These are phyloP conservation scores for Escarpia spicata DNA, from an alignment of 2,888 invertebrate genomes.

Conservation along the genomic window DNA sequence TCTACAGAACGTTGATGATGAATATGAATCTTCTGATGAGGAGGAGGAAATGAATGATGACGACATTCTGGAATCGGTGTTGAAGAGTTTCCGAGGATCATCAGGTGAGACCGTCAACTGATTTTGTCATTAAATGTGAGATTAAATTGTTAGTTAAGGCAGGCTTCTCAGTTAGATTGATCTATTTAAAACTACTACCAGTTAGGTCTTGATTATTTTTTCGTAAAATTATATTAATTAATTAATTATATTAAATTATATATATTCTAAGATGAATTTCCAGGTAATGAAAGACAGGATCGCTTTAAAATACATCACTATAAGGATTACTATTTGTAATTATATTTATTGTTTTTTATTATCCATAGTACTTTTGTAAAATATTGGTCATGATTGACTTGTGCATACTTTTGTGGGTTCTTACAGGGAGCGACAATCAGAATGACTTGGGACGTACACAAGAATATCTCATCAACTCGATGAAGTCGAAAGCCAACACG, in stretches of 20 bases:
- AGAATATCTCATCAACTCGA: conserved; percentile 80
- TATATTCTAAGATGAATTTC: too few species aligned
- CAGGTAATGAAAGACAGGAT: too few species aligned
- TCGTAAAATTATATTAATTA: too few species aligned
- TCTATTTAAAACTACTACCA: too few species aligned
- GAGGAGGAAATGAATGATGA: conserved; percentile 58
- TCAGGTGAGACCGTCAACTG: conserved; percentile 38
- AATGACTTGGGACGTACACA: conserved; percentile 68
- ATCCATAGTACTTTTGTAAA: background rate
- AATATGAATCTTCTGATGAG: conserved; percentile 45
- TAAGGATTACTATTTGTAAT: background rate
- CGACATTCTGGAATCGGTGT: conserved; percentile 51
- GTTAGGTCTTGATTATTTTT: too few species aligned
- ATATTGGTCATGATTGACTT: background rate
- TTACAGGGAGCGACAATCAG: background rate
- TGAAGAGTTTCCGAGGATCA: conserved; percentile 50
- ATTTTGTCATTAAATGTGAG: background rate
- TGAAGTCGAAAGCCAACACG: conserved; percentile 82
- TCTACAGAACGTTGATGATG: conserved; percentile 37
- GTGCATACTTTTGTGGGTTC: background rate
- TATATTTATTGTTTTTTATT: background rate
- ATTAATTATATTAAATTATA: too few species aligned
- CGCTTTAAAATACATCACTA: too few species aligned
- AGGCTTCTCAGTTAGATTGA: too few species aligned
- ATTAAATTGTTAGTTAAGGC: too few species aligned